phyloP scores from a whole-genome alignment of 1,140 invertebrate species.

The Cyrtorhinus lividipennis region DNA sequence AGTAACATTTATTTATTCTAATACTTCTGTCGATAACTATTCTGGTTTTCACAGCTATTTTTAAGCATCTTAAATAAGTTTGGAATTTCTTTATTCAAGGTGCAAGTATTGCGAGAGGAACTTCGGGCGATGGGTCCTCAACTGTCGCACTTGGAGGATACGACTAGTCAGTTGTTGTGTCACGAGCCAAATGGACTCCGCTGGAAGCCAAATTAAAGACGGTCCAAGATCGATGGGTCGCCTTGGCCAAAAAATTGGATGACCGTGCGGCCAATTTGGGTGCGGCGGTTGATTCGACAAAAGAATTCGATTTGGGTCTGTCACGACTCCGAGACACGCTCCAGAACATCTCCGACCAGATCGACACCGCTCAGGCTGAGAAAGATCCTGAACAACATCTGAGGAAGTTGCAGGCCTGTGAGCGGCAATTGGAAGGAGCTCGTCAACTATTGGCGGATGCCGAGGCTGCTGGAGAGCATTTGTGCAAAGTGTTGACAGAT shows the following conservation, averaged over 20 bases:
- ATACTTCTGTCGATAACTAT: too few relatives aligned
- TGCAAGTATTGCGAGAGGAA: conserved; percentile 84
- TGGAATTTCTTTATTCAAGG: conserved; percentile 29
- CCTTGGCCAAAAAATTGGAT: conserved; percentile 61
- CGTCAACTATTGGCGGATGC: conserved; percentile 72
- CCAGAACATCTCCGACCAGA: conserved; percentile 68
- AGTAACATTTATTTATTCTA: too few relatives aligned
- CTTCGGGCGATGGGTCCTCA: conserved; percentile 80
- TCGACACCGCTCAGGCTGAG: conserved; percentile 66
- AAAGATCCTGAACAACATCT: conserved; percentile 77
- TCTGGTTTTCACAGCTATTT: conserved; percentile 11
- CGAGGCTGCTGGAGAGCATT: conserved; percentile 67
- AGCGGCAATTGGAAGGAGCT: conserved; percentile 77
- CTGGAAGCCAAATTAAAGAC: conserved; percentile 48
- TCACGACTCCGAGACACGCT: conserved; percentile 63
- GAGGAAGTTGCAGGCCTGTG: conserved; percentile 40
- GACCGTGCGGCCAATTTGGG: conserved; percentile 60
- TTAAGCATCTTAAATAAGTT: background rate
- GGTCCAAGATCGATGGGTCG: conserved; percentile 61
- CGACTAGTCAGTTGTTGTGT: background rate
- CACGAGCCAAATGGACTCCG: conserved; percentile 2
- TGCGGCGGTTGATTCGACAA: conserved; percentile 72
- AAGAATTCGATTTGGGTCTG: conserved; percentile 77
- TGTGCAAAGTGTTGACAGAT: conserved; percentile 61
- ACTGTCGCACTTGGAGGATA: conserved; percentile 61